phyloP scores from a whole-genome alignment of 1,140 invertebrate genomes.

The Apis cerana region DNA sequence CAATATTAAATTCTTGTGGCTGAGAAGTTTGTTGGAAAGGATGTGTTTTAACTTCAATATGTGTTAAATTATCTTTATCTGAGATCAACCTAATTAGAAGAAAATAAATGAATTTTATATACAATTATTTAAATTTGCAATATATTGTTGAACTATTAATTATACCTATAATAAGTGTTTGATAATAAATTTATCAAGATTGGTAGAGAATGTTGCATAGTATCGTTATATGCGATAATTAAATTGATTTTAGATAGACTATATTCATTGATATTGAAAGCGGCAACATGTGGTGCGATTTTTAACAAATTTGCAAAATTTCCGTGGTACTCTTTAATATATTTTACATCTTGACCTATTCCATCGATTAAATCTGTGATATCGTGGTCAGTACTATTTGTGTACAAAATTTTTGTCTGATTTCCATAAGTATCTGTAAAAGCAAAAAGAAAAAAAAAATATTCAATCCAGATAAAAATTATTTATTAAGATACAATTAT shows the following conservation, averaged over 20 bases:
- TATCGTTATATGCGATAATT: conserved; percentile 89
- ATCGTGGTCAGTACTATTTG: conserved; percentile 73
- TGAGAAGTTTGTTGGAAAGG: conserved; percentile 88
- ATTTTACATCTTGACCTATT: conserved; percentile 76
- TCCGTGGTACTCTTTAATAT: conserved; percentile 84
- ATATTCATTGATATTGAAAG: conserved; percentile 84
- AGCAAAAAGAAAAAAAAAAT: neutral
- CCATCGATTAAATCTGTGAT: conserved; percentile 71
- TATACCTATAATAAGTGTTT: conserved; percentile 86
- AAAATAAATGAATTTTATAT: conserved; percentile 11
- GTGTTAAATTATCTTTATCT: conserved; percentile 64
- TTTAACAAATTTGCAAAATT: conserved; percentile 84
- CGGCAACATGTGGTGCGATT: conserved; percentile 85
- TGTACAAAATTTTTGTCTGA: conserved; percentile 72
- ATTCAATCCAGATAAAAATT: neutral
- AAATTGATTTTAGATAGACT: conserved; percentile 81
- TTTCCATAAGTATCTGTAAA: conserved; percentile 74
- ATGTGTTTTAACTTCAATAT: conserved; percentile 83
- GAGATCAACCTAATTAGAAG: conserved; percentile 66
- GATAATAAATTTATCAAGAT: conserved; percentile 88
- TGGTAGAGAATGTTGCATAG: conserved; percentile 89
- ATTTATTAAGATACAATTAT: conserved; percentile 1
- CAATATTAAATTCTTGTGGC: conserved; percentile 86
- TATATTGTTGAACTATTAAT: conserved; percentile 33
- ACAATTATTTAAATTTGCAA: neutral